These are phyloP conservation scores for Parnassius apollo DNA, from an alignment of 2,888 invertebrate species.

Conservation along the genomic window DNA sequence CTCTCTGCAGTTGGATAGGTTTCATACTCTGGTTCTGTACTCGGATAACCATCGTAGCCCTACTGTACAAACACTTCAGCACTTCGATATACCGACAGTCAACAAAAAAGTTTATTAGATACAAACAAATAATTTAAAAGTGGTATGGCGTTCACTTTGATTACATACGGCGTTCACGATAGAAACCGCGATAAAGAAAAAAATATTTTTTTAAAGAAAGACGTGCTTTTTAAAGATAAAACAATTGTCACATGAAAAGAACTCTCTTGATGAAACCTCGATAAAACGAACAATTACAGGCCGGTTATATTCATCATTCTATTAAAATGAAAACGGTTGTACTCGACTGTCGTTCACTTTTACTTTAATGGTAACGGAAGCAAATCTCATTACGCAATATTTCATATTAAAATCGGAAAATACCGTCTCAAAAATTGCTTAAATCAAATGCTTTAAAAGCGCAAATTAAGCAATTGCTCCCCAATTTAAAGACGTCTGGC, in stretches of 20 bases:
- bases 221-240: constrained; percentile 23
- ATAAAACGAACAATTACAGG: constrained; percentile 3
- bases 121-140: not conserved
- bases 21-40: no score
- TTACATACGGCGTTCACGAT: not conserved
- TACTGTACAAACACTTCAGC: no score
- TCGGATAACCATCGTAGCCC: no score
- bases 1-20: no score
- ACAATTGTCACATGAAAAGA: constrained; percentile 6
- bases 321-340: not conserved
- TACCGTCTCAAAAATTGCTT: constrained; percentile 15
- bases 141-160: not conserved
- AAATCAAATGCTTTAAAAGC: constrained; percentile 35
- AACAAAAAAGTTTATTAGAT: no score
- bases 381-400: constrained; percentile 17
- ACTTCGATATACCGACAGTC: no score
- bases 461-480: constrained; percentile 46
- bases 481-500: constrained; percentile 30
- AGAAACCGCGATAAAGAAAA: not conserved
- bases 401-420: constrained; percentile 16
- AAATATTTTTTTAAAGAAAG: constrained; percentile 33
- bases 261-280: constrained; percentile 5
- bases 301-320: constrained; percentile 15
- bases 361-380: constrained; percentile 13
- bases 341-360: constrained; percentile 10